Evolutionary conservation across 2,113 vertebrate species (phyloP), one percentile per base, ranked within the genome.

Genomic region (Oryctolagus cuniculus): DNA sequence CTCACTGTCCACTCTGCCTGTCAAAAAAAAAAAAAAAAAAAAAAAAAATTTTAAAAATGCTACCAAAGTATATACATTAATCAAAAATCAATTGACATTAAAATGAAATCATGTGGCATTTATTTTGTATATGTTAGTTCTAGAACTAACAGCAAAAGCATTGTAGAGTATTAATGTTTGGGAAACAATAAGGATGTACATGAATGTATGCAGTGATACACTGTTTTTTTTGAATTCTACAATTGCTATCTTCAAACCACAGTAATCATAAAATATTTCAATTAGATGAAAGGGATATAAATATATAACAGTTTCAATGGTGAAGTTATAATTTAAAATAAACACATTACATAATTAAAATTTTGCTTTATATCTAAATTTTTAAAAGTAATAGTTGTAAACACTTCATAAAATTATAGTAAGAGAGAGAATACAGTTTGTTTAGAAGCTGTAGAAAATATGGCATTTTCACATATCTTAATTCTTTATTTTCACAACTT

Each of bases 381-480:
- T 44, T 94, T 86, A 2, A 73, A 90, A 75, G 10, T 34, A 92
- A 74, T 93, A 80, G 44, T 73, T 90, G 10, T 63, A 21, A 90
- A 70, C 17, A 25, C 27, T 61, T 74, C 27, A 92, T 90, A 79
- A 93, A 95, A 53, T 64, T 27, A 86, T 36, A 88, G 15, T 38
- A 22, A 38, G 6, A 63, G 10, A 63, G 5, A 90, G 36, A 74
- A 75, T 87, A 2, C 22, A 27, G 82, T 92, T 3, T 70, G 83
- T 69, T 87, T 91, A 80, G 74, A 95, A 64, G 2, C 11, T 74
- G 3, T 51, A 64, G 3, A 49, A 87, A 74, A 85, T 77, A 10
- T 29, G 75, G 10, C 29, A 49, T 79, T 36, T 3, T 73, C 31
- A 1, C 78, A 6, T 36, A 64, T 36, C 51, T 79, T 84, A 44